Conservation (phyloP, 2,797 vertebrate species). For the Channa striata region DNA sequence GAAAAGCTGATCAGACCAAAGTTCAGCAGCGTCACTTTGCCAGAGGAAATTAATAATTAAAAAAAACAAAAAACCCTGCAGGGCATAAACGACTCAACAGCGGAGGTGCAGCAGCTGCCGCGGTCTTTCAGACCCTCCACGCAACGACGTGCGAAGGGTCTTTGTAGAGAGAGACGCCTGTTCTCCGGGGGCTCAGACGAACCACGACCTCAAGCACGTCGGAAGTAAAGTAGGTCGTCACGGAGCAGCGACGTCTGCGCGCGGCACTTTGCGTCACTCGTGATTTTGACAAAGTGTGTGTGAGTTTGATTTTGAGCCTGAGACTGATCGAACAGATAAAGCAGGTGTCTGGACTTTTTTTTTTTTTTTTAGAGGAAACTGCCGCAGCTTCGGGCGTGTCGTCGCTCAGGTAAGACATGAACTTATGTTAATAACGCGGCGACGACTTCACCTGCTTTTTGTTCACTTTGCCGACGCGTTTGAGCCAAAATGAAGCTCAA, state of each 20-base stretch:
- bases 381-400: slow-evolving; percentile 57
- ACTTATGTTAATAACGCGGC: slow-evolving; percentile 1
- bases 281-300: fast-evolving
- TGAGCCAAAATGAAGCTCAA: not conserved
- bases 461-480: not conserved
- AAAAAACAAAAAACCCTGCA: not conserved
- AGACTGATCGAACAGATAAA: not conserved
- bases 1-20: slow-evolving; percentile 4
- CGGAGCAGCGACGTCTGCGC: not conserved
- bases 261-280: not conserved
- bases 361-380: slow-evolving; percentile 17
- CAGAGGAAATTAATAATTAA: not conserved
- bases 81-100: not conserved
- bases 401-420: slow-evolving; percentile 54
- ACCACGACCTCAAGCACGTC: no score
- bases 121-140: not conserved
- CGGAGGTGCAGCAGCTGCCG: slow-evolving; percentile 5
- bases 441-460: not conserved
- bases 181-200: not conserved
- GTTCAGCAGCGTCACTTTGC: slow-evolving; percentile 19
- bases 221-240: not conserved
- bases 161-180: not conserved
- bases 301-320: not conserved
- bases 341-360: slow-evolving; percentile 40
- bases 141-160: slow-evolving; percentile 16